Evolutionary conservation across 2,113 vertebrate species (phyloP).

Genomic region (Xiphias gladius): DNA sequence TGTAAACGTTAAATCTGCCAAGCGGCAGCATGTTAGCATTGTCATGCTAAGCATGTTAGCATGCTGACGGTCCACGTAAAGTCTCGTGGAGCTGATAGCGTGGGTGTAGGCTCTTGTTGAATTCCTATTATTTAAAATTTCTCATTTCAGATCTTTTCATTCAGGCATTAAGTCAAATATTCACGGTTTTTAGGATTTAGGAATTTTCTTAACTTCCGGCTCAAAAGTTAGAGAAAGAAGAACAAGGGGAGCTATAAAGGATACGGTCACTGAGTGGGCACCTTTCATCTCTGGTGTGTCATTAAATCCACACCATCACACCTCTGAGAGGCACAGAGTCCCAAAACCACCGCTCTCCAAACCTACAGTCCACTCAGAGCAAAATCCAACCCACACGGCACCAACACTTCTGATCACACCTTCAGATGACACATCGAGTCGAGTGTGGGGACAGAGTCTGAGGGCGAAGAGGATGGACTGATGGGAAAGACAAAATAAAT

Average conservation of each 20-base stretch:
- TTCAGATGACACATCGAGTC: conserved; percentile 5
- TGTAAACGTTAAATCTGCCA: too few species aligned
- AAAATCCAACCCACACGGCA: neutral
- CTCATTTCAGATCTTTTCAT: too few species aligned
- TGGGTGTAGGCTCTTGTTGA: neutral
- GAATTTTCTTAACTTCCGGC: neutral
- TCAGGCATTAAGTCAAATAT: too few species aligned
- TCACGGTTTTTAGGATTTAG: too few species aligned
- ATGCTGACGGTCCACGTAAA: too few species aligned
- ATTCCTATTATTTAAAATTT: neutral
- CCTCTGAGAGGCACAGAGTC: neutral
- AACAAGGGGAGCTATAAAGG: neutral
- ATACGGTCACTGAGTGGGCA: neutral
- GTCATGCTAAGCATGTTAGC: too few species aligned
- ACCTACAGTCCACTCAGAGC: conserved; percentile 10
- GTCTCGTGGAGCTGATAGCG: too few species aligned
- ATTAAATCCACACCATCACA: neutral
- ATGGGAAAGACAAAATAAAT: neutral
- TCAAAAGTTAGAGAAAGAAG: neutral
- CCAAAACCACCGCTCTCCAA: conserved; percentile 4
- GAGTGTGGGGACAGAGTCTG: neutral
- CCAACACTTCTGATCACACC: neutral
- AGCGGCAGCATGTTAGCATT: neutral
- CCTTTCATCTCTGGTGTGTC: conserved; percentile 8
- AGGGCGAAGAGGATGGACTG: neutral